Percentiles rank a stretch among this genome's conserved stretches.
Conservation (phyloP, 2,797 vertebrate species). For the Sandelia bainsii region DNA sequence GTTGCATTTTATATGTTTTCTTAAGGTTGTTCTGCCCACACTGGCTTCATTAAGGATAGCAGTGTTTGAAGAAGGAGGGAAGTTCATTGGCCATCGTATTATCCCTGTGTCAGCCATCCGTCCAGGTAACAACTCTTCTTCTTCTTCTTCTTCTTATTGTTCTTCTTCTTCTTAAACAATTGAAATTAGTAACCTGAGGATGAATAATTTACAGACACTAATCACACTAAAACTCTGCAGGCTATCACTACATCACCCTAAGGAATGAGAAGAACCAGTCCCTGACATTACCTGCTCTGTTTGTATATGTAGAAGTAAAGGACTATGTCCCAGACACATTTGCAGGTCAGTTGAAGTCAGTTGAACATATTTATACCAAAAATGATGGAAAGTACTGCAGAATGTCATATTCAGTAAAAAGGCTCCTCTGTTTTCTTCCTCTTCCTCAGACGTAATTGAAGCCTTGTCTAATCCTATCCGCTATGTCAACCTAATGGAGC, state of each 20-base stretch:
- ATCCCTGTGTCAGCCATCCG: conserved; percentile 96
- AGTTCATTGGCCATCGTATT: conserved; percentile 96
- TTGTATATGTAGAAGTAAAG: conserved; percentile 97
- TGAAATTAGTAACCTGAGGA: too few species aligned
- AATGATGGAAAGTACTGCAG: background rate
- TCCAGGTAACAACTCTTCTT: conserved; percentile 83
- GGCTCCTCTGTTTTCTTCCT: background rate
- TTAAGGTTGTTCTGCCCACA: conserved; percentile 94
- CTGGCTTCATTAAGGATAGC: conserved; percentile 95
- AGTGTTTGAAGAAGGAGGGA: conserved; percentile 97
- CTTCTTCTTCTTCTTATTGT: too few species aligned
- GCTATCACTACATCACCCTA: conserved; percentile 95
- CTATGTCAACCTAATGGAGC: conserved; percentile 98
- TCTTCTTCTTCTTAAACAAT: too few species aligned
- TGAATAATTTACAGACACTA: background rate
- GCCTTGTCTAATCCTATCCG: conserved; percentile 98
- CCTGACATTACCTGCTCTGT: conserved; percentile 92
- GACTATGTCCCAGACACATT: conserved; percentile 99
- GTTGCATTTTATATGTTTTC: background rate
- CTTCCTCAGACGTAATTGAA: conserved; percentile 92
- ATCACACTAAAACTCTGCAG: conserved; percentile 72
- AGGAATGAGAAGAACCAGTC: conserved; percentile 97
- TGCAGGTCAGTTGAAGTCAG: conserved; percentile 89
- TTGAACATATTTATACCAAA: background rate
- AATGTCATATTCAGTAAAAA: background rate